These are phyloP conservation scores for Miichthys miiuy DNA, from an alignment of 2,797 vertebrate species.

Conservation along the genomic window DNA sequence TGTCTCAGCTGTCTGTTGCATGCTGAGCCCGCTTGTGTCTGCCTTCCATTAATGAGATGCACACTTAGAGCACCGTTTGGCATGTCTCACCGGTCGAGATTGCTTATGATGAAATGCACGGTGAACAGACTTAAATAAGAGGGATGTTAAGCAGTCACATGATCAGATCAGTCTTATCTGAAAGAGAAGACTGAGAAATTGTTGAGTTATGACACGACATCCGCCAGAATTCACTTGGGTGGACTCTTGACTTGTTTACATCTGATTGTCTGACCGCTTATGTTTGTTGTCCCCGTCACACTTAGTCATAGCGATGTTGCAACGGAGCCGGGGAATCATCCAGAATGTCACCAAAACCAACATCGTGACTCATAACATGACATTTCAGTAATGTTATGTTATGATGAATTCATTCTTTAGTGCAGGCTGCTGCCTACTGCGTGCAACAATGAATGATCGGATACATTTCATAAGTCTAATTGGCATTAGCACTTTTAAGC, in stretches of 20 bases:
- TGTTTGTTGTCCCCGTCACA: background rate
- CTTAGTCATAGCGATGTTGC: background rate
- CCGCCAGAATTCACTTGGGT: background rate
- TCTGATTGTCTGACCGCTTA: background rate
- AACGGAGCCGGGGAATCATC: background rate
- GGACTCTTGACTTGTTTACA: background rate
- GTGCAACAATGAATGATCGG: too few relatives aligned
- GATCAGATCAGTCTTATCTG: background rate
- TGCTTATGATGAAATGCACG: constrained; percentile 15
- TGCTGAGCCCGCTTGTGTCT: constrained; percentile 4
- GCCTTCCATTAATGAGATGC: constrained; percentile 33
- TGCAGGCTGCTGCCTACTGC: too few relatives aligned
- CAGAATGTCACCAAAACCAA: background rate
- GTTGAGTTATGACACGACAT: background rate
- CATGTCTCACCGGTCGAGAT: background rate
- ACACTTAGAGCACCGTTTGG: constrained; percentile 6
- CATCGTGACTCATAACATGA: too few relatives aligned
- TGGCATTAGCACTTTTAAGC: too few relatives aligned
- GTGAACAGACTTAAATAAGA: background rate
- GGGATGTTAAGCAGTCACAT: background rate
- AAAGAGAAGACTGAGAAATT: background rate
- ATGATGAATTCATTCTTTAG: background rate
- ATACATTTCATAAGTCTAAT: too few relatives aligned
- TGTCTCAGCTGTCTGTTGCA: constrained; percentile 37
- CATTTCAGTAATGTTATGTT: background rate